phyloP scores from a whole-genome alignment of 2,113 vertebrate species.

The Campylomormyrus numenius region DNA sequence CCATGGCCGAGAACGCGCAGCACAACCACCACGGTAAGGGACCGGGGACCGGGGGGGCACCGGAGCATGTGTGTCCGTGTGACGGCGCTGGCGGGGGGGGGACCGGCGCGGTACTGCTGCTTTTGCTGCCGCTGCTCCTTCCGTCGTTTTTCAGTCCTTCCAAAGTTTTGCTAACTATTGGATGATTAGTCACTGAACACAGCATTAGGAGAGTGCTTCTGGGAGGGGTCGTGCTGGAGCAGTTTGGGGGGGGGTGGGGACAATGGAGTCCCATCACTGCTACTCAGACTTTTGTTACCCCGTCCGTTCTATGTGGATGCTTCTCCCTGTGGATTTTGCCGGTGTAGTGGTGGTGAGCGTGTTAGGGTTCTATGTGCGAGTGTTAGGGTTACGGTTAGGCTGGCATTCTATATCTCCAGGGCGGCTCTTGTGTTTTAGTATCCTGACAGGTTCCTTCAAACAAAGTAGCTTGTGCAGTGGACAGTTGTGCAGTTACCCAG shows the following conservation, averaged over 20 bases:
- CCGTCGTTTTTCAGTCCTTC: not conserved
- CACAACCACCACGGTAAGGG: constrained; percentile 59
- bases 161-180: constrained; percentile 1
- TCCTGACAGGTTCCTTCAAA: not conserved
- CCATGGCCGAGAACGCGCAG: constrained; percentile 69
- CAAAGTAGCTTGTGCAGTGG: not conserved
- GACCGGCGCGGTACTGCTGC: not conserved
- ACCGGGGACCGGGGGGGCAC: not conserved
- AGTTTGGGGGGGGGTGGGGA: too few relatives aligned
- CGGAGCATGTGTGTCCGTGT: constrained; percentile 8
- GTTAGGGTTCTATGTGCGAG: not conserved
- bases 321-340: not conserved
- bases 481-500: not conserved
- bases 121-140: not conserved
- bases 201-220: not conserved
- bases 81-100: not conserved
- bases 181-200: not conserved
- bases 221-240: not conserved
- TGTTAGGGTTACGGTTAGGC: not conserved
- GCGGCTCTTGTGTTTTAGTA: not conserved
- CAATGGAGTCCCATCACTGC: not conserved
- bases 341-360: not conserved
- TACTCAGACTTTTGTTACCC: not conserved
- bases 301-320: not conserved
- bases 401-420: not conserved